Percentiles rank a stretch among this genome's conserved stretches.
phyloP scores from a whole-genome alignment of 1,140 invertebrate species.

The Drosophila cardini region DNA sequence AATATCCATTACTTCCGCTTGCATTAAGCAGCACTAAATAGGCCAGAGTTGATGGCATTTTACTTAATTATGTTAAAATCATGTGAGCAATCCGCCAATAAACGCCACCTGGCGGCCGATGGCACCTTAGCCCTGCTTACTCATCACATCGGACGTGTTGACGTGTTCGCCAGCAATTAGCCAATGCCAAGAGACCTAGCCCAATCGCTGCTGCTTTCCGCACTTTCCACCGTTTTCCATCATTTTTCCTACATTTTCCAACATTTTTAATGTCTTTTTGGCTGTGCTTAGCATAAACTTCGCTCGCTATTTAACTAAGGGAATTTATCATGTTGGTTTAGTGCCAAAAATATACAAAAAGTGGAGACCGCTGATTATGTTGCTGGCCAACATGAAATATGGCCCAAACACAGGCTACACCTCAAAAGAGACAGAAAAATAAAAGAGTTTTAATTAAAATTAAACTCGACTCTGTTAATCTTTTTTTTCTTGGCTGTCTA shows the following conservation, averaged over 20 bases:
- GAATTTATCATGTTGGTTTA: slow-evolving; percentile 64
- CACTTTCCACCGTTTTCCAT: slow-evolving; percentile 1
- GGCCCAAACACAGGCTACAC: slow-evolving; percentile 37
- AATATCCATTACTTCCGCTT: slow-evolving; percentile 62
- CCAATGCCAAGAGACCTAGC: slow-evolving; percentile 17
- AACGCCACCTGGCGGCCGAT: slow-evolving; percentile 29
- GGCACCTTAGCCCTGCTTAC: slow-evolving; percentile 25
- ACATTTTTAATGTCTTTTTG: slow-evolving; percentile 54
- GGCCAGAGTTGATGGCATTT: slow-evolving; percentile 66
- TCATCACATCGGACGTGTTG: slow-evolving; percentile 44
- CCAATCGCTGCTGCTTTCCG: slow-evolving; percentile 33
- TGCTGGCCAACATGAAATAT: slow-evolving; percentile 27
- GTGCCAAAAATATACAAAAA: slow-evolving; percentile 60
- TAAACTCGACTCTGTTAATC: slow-evolving; percentile 23
- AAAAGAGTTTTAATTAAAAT: slow-evolving; percentile 40
- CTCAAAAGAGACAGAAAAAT: slow-evolving; percentile 8
- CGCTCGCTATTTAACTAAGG: slow-evolving; percentile 64
- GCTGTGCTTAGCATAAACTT: slow-evolving; percentile 31
- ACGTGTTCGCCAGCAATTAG: slow-evolving; percentile 74
- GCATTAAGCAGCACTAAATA: slow-evolving; percentile 58
- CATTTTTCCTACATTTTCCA: neutral
- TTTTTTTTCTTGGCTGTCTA: slow-evolving; percentile 40
- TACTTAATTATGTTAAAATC: slow-evolving; percentile 70
- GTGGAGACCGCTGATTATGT: slow-evolving; percentile 54
- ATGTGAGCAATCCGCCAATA: slow-evolving; percentile 33